phyloP scores from a whole-genome alignment of 2,888 invertebrate species.

The Clusia tigrina region DNA sequence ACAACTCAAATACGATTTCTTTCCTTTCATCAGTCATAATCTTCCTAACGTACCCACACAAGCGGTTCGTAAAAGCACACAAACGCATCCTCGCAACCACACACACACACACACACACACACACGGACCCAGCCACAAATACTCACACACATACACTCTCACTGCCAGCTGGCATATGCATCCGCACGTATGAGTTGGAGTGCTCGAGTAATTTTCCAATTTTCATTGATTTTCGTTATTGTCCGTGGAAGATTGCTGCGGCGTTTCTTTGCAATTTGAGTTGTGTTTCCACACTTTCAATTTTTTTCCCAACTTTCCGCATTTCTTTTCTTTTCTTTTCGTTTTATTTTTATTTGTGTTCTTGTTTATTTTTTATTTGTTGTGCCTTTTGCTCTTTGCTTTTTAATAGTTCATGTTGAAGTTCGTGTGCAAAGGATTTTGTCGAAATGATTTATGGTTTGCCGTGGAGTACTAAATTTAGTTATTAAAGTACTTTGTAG shows the following conservation, averaged over 20 bases:
- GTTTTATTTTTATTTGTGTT: constrained; percentile 10
- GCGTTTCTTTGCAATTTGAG: constrained; percentile 7
- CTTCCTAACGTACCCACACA: background rate
- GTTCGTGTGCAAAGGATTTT: constrained; percentile 24
- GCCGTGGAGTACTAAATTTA: constrained; percentile 24
- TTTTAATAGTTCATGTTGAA: constrained; percentile 23
- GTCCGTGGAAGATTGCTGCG: constrained; percentile 1
- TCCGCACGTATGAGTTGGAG: too few relatives aligned
- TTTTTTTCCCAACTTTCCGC: background rate
- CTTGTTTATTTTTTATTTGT: background rate
- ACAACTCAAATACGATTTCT: background rate
- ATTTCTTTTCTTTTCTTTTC: constrained; percentile 2
- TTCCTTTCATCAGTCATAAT: constrained; percentile 1
- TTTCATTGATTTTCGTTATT: constrained; percentile 23
- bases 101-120: too few relatives aligned
- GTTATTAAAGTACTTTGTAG: constrained; percentile 25
- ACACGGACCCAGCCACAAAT: too few relatives aligned
- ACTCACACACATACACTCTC: too few relatives aligned
- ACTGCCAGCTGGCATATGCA: too few relatives aligned
- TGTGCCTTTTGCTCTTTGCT: too few relatives aligned
- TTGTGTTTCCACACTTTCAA: too few relatives aligned
- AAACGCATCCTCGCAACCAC: background rate
- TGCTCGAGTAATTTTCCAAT: constrained; percentile 20
- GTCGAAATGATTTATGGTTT: constrained; percentile 29
- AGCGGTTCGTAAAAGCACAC: too few relatives aligned